phyloP scores from a whole-genome alignment of 2,888 invertebrate species.

The Amphipyra berbera region DNA sequence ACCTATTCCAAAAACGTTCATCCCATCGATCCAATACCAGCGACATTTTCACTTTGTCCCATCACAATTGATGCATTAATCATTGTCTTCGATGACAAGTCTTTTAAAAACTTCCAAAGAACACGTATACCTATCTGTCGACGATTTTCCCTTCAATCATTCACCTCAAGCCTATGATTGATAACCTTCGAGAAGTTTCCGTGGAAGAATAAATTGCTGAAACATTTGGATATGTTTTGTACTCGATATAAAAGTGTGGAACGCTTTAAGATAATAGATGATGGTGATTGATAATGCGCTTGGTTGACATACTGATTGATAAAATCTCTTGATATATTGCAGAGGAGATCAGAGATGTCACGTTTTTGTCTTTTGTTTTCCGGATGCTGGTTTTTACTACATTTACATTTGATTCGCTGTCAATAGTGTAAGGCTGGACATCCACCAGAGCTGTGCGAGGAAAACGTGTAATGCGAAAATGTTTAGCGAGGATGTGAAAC shows the following conservation, averaged over 20 bases:
- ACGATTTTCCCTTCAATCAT: conserved; percentile 72
- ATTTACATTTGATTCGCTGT: no score
- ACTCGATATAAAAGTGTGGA: conserved; percentile 32
- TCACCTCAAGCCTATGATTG: conserved; percentile 65
- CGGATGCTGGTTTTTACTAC: no score
- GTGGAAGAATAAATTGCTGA: conserved; percentile 54
- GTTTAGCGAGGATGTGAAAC: no score
- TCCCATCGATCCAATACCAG: no score
- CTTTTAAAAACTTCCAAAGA: conserved; percentile 64
- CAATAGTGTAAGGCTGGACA: no score
- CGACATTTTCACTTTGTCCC: conserved; percentile 32
- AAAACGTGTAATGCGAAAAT: no score
- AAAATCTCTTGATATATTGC: no score
- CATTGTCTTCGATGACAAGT: conserved; percentile 68
- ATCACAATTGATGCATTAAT: conserved; percentile 69
- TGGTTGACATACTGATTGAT: conserved; percentile 15
- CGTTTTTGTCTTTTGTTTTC: no score
- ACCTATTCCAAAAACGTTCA: no score
- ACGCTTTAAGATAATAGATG: conserved; percentile 36
- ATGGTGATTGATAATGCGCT: conserved; percentile 42
- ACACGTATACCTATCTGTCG: conserved; percentile 63
- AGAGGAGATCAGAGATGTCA: no score
- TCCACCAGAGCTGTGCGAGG: no score
- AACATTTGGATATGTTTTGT: conserved; percentile 54
- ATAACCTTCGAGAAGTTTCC: conserved; percentile 57